Evolutionary conservation across 37 sponge, comb jelly and placozoan genomes (phyloP), one percentile per base, ranked within the genome.

Genomic region (Bolinopsis microptera): DNA sequence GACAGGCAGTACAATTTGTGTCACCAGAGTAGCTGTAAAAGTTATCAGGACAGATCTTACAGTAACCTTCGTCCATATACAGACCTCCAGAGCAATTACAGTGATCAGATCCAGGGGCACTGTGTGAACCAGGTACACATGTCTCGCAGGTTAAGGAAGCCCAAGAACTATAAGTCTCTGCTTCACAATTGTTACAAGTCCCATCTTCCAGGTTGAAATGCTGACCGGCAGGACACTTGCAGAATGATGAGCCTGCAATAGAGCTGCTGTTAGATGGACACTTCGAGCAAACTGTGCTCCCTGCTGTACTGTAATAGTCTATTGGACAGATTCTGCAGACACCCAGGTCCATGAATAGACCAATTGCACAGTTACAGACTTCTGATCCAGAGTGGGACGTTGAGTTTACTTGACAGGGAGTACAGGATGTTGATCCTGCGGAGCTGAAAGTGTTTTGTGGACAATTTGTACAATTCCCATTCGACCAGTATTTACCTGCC

Each of bases 21-120:
- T 9, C 25, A 5, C 30, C 30, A 24, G 25, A 28, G 30, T 70
- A 28, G 21, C 30, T 28, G 74, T 70, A 70, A 26, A 26, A 28
- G 74, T 70, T 70, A 22, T 70, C 74, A n/a, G 74, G 74, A 26
- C 74, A 70, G 74, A 26, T 28, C 28, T 22, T 70, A 70, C 74
- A 70, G 1, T 70, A 1, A 8, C 25, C 28, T 22, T 28, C 25
- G 24, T 28, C 25, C 25, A 28, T 26, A 3, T 3, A 24, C 2
- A 28, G 28, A 70, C 30, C 30, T 26, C 74, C 74, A 5, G 28
- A 70, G 3, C 74, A 22, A n/a, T 70, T 3, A 22, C 25, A 70
- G 26, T 70, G 30, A 70, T 26, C 30, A 26, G 74, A 70, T 22
- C 74, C 74, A 48, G 61, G 61, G 5, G 5, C 9, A 48, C 61